Evolutionary conservation across 2,797 vertebrate species (phyloP), one percentile per base, ranked within the genome.

Genomic region (Chelmon rostratus): DNA sequence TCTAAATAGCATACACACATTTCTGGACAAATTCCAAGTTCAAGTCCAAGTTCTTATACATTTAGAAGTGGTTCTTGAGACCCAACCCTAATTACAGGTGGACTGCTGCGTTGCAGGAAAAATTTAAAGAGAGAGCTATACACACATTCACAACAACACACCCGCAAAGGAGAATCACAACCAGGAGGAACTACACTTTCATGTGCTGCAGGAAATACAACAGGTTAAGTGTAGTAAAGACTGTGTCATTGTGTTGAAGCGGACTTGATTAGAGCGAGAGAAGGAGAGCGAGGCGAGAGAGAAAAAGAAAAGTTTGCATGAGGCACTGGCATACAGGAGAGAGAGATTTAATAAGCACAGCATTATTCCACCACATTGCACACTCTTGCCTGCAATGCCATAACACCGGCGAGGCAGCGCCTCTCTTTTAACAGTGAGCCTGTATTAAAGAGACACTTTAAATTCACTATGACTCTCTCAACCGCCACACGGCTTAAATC

Each of bases 291-390:
- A 35, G 21, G 15, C 0, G 1, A 18, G 2, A 25, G 18, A 59
- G 46, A 23, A 42, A 66, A 57, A 71, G 40, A 71, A 33, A 83
- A 75, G 40, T 73, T 74, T 75, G 59, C 33, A 52, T 8, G 47
- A 69, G 49, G 80, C 40, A 71, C 66, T 72, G 78, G 84, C 23
- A 56, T 61, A 86, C 67, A 53, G 56, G 73, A 65, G 76, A 69
- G 42, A 44, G 78, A 68, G 65, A 68, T 81, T 73, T 62, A 83
- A 84, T 69, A 86, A 83, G 73, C 69, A 54, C 49, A 67, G 64
- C 49, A 73, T 86, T 87, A 86, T 90, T 91, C 88, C 82, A 81
- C 69, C 69, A 74, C 73, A 67, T 40, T 83, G 78, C 87, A 85
- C 75, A 66, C 69, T 56, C 76, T 76, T 23, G 57, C 73, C 71